phyloP scores from a whole-genome alignment of 1,140 invertebrate genomes.

The Drosophila aff. region DNA sequence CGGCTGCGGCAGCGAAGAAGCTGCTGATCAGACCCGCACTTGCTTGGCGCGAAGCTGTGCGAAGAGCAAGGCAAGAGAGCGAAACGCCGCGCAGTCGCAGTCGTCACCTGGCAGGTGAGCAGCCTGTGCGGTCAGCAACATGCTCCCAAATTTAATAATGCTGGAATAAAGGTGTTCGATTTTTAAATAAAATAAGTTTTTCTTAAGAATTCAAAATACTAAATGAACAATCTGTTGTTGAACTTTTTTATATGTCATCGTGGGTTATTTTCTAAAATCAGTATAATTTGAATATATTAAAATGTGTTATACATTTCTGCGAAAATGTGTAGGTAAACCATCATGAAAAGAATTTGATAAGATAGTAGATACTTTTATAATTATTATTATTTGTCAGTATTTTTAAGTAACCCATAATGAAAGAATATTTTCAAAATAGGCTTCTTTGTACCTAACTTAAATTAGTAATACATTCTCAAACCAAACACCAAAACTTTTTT shows the following conservation, averaged over 20 bases:
- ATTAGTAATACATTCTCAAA: not conserved
- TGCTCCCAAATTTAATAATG: not conserved
- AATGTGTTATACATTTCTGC: no score
- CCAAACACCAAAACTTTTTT: fast-evolving
- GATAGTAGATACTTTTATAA: no score
- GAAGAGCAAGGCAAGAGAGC: slow-evolving; percentile 40
- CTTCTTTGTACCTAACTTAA: not conserved
- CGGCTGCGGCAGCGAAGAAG: slow-evolving; percentile 16
- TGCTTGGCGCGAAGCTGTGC: not conserved
- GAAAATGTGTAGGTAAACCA: no score
- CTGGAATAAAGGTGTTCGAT: not conserved
- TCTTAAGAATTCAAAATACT: not conserved
- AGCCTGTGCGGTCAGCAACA: not conserved
- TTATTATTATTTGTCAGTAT: no score
- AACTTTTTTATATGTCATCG: not conserved
- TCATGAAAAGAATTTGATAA: no score
- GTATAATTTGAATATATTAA: no score
- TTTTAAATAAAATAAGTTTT: not conserved
- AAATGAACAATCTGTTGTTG: not conserved
- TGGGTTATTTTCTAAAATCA: no score
- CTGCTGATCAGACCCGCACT: slow-evolving; percentile 9
- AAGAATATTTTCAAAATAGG: not conserved
- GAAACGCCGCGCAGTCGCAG: slow-evolving; percentile 28
- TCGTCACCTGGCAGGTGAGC: slow-evolving; percentile 1
- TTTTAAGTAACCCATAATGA: no score